Conservation (phyloP, 2,113 vertebrate genomes). For the Agapornis roseicollis region DNA sequence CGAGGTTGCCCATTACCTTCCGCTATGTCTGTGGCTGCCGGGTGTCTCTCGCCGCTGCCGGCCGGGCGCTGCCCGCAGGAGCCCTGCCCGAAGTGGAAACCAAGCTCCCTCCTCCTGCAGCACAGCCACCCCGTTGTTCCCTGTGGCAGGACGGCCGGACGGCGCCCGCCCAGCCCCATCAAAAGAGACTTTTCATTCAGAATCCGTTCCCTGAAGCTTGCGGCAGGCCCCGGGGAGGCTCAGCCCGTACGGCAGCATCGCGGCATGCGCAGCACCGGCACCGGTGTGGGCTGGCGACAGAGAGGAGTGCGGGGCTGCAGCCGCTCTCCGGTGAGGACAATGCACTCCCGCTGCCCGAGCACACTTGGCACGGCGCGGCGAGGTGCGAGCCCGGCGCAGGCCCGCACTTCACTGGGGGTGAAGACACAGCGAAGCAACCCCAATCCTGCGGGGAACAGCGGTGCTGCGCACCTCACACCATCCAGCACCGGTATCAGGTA, state of each 20-base stretch:
- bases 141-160: background rate
- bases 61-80: conserved; percentile 63
- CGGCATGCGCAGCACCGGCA: accelerated
- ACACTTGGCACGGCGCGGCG: background rate
- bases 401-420: background rate
- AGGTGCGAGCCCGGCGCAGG: background rate
- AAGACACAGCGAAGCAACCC: background rate
- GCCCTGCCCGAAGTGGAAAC: conserved; percentile 13
- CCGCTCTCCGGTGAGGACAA: background rate
- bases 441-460: background rate
- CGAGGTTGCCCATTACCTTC: background rate
- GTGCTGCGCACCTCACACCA: accelerated
- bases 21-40: background rate
- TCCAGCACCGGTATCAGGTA: accelerated
- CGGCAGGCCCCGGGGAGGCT: background rate
- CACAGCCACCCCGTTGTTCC: conserved; percentile 11
- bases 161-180: background rate
- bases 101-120: background rate
- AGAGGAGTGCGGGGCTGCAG: background rate
- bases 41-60: background rate
- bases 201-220: background rate
- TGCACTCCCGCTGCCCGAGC: background rate
- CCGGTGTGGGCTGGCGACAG: background rate
- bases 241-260: background rate
- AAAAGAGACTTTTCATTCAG: background rate